Base-by-base conservation (phyloP, 2,888 invertebrate genomes). In the Clusia tigrina region DNA sequence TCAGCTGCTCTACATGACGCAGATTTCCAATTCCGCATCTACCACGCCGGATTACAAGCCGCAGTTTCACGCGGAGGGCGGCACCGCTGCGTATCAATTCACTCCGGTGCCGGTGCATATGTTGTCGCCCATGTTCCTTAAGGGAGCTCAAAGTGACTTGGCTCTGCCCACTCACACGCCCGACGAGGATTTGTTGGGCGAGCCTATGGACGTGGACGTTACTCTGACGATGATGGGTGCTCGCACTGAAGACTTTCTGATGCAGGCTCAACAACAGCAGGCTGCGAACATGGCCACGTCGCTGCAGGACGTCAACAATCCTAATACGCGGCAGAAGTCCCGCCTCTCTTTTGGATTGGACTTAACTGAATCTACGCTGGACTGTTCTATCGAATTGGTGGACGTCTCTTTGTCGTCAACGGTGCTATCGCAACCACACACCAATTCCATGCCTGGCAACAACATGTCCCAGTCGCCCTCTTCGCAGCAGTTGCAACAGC, bases 341-440 rank as follows among this genome's bases (percentile, higher is more conserved):
- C 73, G 84, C 10, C 82, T 80, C 60, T 84, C 84, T 10, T 83
- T 84, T 62, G 84, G 84, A 1, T 64, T 83, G 22, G 84, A 84
- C 53, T 66, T 84, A 58, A 81, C 80, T 0, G 84, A 84, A 18
- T 78, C 79, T 2, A 82, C 81, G 1, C 63, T 84, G 22, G 84
- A 84, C 56, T 79, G 82, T 20, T 83, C 84, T 1, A 82, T 84
- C 10, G 84, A 84, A 42, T 64, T 84, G 60, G 82, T 83, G 51
- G 84, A 84, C 64, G 76, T 74, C 24, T 84, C 84, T 17, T 67
- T 81, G 2, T 78, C 82, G 1, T 77, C 81, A 1, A 81, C 77
- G 1, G 76, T 73, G 1, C 72, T 68, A 2, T 72, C 78, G 17
- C 71, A 74, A 23, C 60, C 73, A 12, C 62, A 51, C 6, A 60